Percentiles rank a stretch among this genome's conserved stretches.
phyloP scores from a whole-genome alignment of 2,888 invertebrate species.

The Candidula unifasciata region DNA sequence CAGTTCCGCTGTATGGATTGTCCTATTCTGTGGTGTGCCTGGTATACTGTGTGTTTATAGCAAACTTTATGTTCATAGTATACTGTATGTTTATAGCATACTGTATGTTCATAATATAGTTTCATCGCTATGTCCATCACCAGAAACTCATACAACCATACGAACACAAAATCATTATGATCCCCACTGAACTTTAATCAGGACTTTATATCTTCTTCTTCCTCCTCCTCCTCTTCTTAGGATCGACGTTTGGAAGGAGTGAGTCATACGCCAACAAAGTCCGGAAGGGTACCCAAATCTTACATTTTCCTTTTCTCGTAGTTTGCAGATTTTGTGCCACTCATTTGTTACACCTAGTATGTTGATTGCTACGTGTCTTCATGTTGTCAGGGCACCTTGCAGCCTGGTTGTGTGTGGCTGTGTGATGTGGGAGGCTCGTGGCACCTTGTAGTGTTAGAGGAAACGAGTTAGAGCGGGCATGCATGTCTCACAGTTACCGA shows the following conservation, averaged over 20 bases:
- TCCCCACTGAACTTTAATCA: neutral
- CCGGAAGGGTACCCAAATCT: constrained; percentile 37
- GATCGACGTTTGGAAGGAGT: constrained; percentile 41
- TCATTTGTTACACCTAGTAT: neutral
- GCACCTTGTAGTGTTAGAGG: neutral
- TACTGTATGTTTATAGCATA: too few relatives aligned
- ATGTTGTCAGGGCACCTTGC: neutral
- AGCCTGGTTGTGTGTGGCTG: neutral
- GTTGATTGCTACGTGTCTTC: neutral
- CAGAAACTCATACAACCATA: neutral
- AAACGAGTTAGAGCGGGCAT: too few relatives aligned
- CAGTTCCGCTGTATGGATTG: too few relatives aligned
- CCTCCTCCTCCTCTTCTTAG: constrained; percentile 30
- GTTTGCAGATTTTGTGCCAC: neutral
- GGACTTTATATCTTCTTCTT: neutral
- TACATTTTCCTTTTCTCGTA: neutral
- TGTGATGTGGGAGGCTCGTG: neutral
- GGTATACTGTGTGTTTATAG: too few relatives aligned
- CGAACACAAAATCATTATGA: neutral
- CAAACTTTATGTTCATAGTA: too few relatives aligned
- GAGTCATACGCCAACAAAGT: constrained; percentile 36
- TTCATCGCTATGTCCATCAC: too few relatives aligned
- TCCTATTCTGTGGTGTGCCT: too few relatives aligned
- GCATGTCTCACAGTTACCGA: too few relatives aligned
- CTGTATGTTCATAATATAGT: too few relatives aligned